A percentile compares a stretch with the other conserved stretches of the same genome.
Conservation (phyloP, 1,140 invertebrate species). For the Drosophila mauritiana region DNA sequence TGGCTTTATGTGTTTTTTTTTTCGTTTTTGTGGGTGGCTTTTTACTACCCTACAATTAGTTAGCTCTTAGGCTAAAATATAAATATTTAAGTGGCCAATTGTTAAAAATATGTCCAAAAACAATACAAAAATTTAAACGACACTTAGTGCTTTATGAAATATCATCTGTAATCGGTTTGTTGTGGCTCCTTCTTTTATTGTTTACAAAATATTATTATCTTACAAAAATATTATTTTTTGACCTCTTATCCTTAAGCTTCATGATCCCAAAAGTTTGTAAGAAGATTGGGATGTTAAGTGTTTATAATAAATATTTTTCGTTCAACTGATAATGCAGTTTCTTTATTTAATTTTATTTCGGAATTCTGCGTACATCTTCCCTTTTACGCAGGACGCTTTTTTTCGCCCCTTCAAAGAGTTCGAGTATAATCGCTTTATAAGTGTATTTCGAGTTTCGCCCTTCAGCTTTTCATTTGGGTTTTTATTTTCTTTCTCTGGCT, state of each 20-base stretch:
- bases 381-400: neutral
- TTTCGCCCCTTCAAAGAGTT: neutral
- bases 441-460: conserved; percentile 26
- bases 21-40: neutral
- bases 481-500: conserved; percentile 17
- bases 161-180: too few relatives aligned
- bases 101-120: too few relatives aligned
- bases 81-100: too few relatives aligned
- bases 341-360: neutral
- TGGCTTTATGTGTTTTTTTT: conserved; percentile 14
- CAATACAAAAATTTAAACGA: too few relatives aligned
- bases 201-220: too few relatives aligned
- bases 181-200: too few relatives aligned
- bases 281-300: too few relatives aligned
- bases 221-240: too few relatives aligned
- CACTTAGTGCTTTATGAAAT: too few relatives aligned
- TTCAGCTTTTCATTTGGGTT: conserved; percentile 4
- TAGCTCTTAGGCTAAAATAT: neutral
- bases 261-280: too few relatives aligned
- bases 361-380: neutral
- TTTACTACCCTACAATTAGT: conserved; percentile 4
- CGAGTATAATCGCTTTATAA: neutral
- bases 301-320: too few relatives aligned
- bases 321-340: neutral
- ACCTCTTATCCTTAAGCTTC: too few relatives aligned